Base-by-base conservation (phyloP, 2,113 vertebrate species). In the Entelurus aequoreus region DNA sequence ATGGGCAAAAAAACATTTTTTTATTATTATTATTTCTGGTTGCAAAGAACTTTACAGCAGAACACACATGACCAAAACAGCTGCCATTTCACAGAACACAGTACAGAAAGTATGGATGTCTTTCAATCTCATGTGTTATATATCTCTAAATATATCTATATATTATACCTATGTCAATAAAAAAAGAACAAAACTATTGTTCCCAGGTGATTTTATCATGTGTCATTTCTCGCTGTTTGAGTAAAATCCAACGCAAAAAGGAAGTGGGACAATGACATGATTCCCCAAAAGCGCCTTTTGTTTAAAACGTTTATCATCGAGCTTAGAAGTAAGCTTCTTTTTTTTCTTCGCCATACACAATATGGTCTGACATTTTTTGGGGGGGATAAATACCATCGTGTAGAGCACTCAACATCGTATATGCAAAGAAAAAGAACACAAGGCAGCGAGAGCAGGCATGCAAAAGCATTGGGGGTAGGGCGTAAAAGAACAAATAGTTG, bases 401-500 rank as follows among this genome's bases (percentile, higher is more conserved):
- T 89, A 93, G 92, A 90, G 85, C 90, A 91, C 91, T 87, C 85
- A 88, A 86, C 28, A 28, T 28, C 28, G 28, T 28, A 28, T 28
- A 28, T 90, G 66, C 87, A 87, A 93, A 81, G 38, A 80, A 94
- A 94, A 93, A 92, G 90, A 95, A 93, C 80, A 89, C 87, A 90
- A 91, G 91, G 90, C 92, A 87, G 91, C 85, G 76, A 86, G 79
- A 91, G 88, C 86, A 90, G 84, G 89, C 89, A 91, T 89, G 92
- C 88, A 83, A 82, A 88, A 77, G 63, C 68, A 84, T 28, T 28
- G 28, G 28, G 28, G 28, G 28, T 28, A 28, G 28, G 28, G 28
- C 28, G 28, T 28, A n/a, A 36, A 40, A 19, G 9, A 15, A 49
- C 13, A 50, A 49, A n/a, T 12, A 10, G 14, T 42, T 4, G 8